These are phyloP conservation scores for Keiferia lycopersicella DNA, from an alignment of 2,888 invertebrate species.

Conservation along the genomic window DNA sequence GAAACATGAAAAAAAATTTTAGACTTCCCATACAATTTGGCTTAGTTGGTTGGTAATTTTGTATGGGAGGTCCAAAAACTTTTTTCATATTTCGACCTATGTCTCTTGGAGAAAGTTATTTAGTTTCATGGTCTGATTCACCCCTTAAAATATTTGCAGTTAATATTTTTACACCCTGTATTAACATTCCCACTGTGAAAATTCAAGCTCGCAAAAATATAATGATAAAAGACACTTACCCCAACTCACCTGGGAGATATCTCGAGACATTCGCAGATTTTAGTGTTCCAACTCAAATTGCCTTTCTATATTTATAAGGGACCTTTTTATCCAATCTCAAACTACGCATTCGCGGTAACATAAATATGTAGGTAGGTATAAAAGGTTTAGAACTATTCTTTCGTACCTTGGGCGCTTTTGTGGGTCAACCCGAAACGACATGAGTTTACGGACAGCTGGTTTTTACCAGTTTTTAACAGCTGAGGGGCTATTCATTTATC, in stretches of 20 bases:
- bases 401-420: background rate
- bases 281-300: background rate
- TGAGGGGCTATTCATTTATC: no score
- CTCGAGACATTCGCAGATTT: constrained; percentile 19
- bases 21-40: no score
- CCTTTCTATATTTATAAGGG: constrained; percentile 12
- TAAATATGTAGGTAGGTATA: no score
- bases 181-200: background rate
- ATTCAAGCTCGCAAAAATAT: background rate
- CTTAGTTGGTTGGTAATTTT: no score
- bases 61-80: no score
- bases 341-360: background rate
- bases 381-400: constrained; percentile 2
- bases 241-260: constrained; percentile 13
- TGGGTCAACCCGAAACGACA: background rate
- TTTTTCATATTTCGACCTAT: no score
- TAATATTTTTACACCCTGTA: no score
- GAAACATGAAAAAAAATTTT: no score
- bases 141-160: no score
- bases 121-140: no score
- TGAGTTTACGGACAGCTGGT: background rate
- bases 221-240: background rate
- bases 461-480: no score
- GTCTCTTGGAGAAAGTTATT: no score
- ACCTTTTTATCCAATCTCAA: constrained; percentile 11